Conservation (phyloP, 2,797 vertebrate species). For the Pantherophis alleghaniensis region DNA sequence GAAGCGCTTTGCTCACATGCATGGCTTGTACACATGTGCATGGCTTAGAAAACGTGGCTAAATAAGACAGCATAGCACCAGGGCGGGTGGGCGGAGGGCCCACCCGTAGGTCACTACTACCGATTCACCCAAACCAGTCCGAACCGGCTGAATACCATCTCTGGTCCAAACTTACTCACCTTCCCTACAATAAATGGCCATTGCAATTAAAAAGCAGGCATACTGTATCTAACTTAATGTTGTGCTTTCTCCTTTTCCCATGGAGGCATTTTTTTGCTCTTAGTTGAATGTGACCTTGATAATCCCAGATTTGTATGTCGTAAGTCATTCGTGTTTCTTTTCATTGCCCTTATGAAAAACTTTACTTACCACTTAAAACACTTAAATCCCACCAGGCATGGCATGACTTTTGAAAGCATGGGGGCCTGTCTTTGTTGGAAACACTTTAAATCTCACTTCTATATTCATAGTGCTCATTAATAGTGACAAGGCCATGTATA, state of each 20-base stretch:
- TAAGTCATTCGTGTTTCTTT: background rate
- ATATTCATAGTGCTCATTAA: background rate
- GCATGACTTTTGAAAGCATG: background rate
- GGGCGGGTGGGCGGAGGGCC: no score
- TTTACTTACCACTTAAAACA: background rate
- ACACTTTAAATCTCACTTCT: background rate
- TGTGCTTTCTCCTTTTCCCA: background rate
- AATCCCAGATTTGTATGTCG: background rate
- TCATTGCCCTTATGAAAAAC: background rate
- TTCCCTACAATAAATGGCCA: conserved; percentile 39
- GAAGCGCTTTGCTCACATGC: no score
- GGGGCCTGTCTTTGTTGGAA: background rate
- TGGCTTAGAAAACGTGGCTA: no score
- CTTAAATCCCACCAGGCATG: background rate
- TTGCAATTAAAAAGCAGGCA: conserved; percentile 61
- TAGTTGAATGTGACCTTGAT: conserved; percentile 6
- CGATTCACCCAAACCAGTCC: no score
- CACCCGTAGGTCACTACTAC: no score
- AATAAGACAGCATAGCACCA: no score
- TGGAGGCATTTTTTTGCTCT: background rate
- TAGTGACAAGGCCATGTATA: background rate
- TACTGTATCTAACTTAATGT: conserved; percentile 49
- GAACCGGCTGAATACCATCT: no score
- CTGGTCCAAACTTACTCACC: conserved; percentile 21
- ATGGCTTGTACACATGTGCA: no score